Conservation (phyloP, 2,797 vertebrate genomes). For the Pangasius mekongensis region DNA sequence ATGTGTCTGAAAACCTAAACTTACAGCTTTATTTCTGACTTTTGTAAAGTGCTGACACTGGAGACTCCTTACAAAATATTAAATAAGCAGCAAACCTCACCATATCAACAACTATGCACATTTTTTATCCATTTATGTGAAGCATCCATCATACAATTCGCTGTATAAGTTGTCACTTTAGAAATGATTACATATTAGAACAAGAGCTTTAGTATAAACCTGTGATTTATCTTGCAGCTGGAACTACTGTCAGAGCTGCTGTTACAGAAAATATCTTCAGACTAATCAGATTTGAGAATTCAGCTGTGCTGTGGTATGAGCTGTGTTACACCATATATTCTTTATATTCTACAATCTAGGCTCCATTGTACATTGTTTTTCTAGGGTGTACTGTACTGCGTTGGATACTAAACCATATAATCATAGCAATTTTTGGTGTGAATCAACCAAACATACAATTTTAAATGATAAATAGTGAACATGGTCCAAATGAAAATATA, state of each 20-base stretch:
- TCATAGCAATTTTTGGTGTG: neutral
- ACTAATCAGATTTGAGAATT: neutral
- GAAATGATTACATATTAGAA: neutral
- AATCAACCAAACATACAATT: neutral
- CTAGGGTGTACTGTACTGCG: neutral
- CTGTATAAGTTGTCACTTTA: neutral
- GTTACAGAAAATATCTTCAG: neutral
- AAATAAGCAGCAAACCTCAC: neutral
- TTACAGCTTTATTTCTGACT: neutral
- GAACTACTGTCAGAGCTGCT: neutral
- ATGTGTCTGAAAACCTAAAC: neutral
- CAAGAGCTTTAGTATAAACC: neutral
- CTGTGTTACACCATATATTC: neutral
- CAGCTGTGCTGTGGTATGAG: neutral
- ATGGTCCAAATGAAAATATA: neutral
- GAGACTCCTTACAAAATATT: constrained; percentile 9
- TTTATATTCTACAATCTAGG: constrained; percentile 2
- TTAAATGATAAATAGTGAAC: neutral
- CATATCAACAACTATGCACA: neutral
- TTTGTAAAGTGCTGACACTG: neutral
- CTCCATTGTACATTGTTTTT: neutral
- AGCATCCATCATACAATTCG: neutral
- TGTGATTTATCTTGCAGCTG: neutral
- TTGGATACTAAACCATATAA: neutral
- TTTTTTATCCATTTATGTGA: neutral